Evolutionary conservation across 2,797 vertebrate genomes (phyloP), one percentile per base, ranked within the genome.

Genomic region (Zenarchopterus dispar): DNA sequence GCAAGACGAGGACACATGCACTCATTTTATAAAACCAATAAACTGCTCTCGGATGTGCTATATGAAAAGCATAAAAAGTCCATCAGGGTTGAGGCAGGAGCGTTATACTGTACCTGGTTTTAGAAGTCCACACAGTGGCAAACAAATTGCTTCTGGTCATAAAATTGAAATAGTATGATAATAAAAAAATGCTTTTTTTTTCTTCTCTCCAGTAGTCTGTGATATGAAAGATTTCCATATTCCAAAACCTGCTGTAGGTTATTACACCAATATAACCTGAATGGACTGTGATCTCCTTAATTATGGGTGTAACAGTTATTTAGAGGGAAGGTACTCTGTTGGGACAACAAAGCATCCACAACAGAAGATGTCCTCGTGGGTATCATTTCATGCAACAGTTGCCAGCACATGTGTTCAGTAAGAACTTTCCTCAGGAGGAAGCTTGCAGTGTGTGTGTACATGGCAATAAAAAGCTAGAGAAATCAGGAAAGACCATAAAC

Each of bases 11-110:
- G 78, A 77, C 75, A 73, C 48, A 70, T 67, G 76, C 64, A 48
- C 76, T 74, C 70, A 59, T 78, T 82, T 83, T 64, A 77, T 77
- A 75, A 85, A 79, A 80, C 76, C 80, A 87, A 83, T 86, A 85
- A 85, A 71, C 53, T 50, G 13, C 36, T 39, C 36, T 39, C 15
- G 3, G 36, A 39, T 39, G 36, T 9, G 60, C 50, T 46, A 56
- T 63, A 53, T 57, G 41, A 66, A 56, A 42, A 74, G 81, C 62
- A 53, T 57, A 31, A 66, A 56, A 36, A 74, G 81, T 70, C 64
- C 55, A 61, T 82, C 70, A 54, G 62, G 42, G 67, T 24, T 0
- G 26, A 39, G 11, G 36, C 33, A 36, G 33, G 33, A 36, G 33
- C 11, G 5, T 4, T 10, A 36, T 13, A 13, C 15, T 39, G 36